A percentile compares a stretch with the other conserved stretches of the same genome.
Evolutionary conservation across 35 echinoderm and acorn worm genomes (phyloP).

Genomic region (Antedon bifida): DNA sequence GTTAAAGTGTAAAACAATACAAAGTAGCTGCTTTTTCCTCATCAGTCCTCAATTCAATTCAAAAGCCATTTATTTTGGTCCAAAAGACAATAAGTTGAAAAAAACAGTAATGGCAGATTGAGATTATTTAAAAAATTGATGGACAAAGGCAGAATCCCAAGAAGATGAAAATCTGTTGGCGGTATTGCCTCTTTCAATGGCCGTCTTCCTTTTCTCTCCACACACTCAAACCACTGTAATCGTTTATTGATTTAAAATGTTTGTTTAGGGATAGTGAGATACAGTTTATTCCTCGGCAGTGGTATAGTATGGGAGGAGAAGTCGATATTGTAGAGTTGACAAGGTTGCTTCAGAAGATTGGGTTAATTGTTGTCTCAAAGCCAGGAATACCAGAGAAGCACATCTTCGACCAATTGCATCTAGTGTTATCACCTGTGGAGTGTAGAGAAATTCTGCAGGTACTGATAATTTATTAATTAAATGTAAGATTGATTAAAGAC

Average conservation of each 20-base stretch:
- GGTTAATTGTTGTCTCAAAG: neutral
- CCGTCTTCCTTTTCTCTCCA: no score
- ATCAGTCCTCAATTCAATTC: no score
- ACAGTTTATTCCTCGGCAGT: neutral
- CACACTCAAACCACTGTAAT: neutral
- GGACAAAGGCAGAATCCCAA: no score
- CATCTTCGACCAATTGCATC: neutral
- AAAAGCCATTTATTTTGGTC: no score
- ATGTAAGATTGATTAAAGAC: no score
- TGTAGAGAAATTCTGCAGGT: neutral
- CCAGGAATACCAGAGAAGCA: neutral
- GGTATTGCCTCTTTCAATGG: no score
- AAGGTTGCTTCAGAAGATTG: neutral
- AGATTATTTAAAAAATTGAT: no score
- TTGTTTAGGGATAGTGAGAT: neutral
- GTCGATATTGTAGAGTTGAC: neutral
- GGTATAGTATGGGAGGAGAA: neutral
- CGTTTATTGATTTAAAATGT: neutral
- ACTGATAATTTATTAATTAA: neutral
- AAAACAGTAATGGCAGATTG: no score
- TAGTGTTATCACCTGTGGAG: neutral
- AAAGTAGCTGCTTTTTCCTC: no score
- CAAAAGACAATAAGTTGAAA: no score
- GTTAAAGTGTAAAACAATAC: no score
- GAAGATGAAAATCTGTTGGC: no score